Evolutionary conservation across 35 echinoderm and acorn worm species (phyloP).

Genomic region (Lytechinus pictus): DNA sequence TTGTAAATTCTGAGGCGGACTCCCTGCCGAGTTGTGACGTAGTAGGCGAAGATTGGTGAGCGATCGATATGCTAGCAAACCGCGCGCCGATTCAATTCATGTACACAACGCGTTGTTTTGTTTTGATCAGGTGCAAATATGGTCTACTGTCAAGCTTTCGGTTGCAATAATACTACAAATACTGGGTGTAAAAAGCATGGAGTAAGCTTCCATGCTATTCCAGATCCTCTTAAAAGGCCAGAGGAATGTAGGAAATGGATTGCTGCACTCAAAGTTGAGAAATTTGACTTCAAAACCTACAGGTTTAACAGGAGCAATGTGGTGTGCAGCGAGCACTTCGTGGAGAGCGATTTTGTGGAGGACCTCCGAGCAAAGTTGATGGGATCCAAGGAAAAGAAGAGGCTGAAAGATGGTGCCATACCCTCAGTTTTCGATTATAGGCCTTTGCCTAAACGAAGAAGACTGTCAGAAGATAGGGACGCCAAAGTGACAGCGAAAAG

Average conservation of each 20-base stretch:
- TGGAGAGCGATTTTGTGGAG: neutral
- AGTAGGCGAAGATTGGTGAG: too few species aligned
- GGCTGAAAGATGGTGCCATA: neutral
- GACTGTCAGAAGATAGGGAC: neutral
- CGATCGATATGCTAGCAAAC: too few species aligned
- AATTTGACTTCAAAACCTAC: neutral
- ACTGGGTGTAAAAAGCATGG: neutral
- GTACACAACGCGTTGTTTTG: too few species aligned
- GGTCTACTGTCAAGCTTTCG: neutral
- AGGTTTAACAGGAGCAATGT: neutral
- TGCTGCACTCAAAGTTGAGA: neutral
- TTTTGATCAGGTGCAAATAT: too few species aligned
- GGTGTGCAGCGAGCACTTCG: slow-evolving; percentile 8
- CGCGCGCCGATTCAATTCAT: too few species aligned
- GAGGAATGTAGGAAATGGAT: neutral
- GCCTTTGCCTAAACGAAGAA: neutral
- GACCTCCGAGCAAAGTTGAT: neutral
- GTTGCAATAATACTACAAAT: neutral
- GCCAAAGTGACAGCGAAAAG: neutral
- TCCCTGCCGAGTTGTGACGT: too few species aligned
- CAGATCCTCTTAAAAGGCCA: neutral
- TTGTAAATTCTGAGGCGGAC: too few species aligned
- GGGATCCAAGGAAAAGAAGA: neutral
- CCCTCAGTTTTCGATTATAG: neutral
- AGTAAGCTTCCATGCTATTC: neutral